Percentiles rank a stretch among this genome's conserved stretches.
Evolutionary conservation across 2,113 vertebrate genomes (phyloP).

Genomic region (Oostethus manadensis): DNA sequence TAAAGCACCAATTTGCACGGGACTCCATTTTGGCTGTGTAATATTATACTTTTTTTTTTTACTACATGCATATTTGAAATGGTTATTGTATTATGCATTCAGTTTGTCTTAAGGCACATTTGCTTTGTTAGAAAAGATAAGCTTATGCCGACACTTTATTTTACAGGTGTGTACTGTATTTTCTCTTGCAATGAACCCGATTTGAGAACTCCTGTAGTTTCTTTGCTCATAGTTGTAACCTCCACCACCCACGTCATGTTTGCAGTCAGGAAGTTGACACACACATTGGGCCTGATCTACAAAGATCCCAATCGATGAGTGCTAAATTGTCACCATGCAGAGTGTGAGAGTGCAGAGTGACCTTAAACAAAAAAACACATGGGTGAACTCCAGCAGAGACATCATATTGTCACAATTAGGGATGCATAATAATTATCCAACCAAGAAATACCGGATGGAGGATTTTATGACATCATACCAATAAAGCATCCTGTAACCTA

Average conservation of each 20-base stretch:
- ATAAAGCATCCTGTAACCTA: no score
- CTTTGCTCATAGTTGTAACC: not conserved
- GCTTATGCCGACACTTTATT: conserved; percentile 58
- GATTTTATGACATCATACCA: no score
- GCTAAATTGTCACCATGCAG: no score
- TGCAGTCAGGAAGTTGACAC: no score
- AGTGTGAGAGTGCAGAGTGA: no score
- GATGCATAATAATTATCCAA: no score
- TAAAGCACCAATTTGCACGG: conserved; percentile 30
- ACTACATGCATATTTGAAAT: conserved; percentile 47
- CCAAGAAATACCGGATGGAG: no score
- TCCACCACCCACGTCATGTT: not conserved
- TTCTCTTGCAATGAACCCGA: conserved; percentile 17
- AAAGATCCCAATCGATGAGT: no score
- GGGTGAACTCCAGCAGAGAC: no score
- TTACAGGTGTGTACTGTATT: conserved; percentile 41
- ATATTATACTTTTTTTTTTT: conserved; percentile 41
- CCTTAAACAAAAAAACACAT: no score
- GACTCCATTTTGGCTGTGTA: conserved; percentile 44
- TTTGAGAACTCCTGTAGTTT: not conserved
- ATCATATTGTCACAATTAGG: no score
- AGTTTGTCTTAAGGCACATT: conserved; percentile 59
- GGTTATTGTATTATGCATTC: conserved; percentile 54
- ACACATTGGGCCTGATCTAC: no score
- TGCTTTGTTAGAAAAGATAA: conserved; percentile 54